These are phyloP conservation scores for Sitta europaea DNA, from an alignment of 2,113 vertebrate genomes.

Conservation along the genomic window DNA sequence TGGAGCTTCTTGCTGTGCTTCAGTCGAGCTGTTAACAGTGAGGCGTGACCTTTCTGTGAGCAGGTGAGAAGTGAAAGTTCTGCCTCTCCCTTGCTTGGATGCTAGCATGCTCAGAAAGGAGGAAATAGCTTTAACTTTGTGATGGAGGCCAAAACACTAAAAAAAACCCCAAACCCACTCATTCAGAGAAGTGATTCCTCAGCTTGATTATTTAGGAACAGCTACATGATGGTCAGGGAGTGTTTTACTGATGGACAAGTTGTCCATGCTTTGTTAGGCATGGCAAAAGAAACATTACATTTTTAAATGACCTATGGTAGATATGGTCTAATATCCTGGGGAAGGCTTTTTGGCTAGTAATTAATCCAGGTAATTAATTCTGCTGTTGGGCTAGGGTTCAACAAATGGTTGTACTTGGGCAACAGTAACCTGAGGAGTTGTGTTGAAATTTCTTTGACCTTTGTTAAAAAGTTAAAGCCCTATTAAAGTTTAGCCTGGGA, in stretches of 20 bases:
- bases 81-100: not conserved
- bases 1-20: not conserved
- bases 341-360: not conserved
- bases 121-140: not conserved
- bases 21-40: not conserved
- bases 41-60: not conserved
- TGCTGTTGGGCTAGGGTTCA: not conserved
- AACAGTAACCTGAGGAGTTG: not conserved
- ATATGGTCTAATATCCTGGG: not conserved
- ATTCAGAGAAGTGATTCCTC: not conserved
- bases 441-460: not conserved
- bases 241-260: not conserved
- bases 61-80: constrained; percentile 36
- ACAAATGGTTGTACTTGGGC: not conserved
- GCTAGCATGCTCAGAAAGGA: not conserved
- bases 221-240: rapidly evolving
- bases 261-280: not conserved
- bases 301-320: not conserved
- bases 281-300: not conserved
- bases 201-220: not conserved
- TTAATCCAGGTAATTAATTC: not conserved
- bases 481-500: constrained; percentile 5
- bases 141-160: not conserved
- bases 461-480: constrained; percentile 3
- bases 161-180: not conserved